These are phyloP conservation scores for Poeciliopsis turneri DNA, from an alignment of 2,797 vertebrate species.

Conservation along the genomic window DNA sequence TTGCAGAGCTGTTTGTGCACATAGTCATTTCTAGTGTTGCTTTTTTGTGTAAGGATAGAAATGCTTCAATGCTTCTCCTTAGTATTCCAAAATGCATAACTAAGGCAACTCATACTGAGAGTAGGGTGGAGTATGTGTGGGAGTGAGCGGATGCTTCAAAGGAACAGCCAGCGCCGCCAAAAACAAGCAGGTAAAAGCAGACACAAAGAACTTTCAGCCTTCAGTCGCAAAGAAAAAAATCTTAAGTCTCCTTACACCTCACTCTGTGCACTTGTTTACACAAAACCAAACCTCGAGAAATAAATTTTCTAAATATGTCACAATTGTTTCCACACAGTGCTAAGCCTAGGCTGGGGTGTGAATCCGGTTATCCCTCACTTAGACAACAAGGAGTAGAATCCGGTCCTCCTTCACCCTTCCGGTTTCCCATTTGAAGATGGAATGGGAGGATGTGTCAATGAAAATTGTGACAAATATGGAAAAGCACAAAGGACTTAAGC, in stretches of 20 bases:
- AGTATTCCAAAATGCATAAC: slow-evolving; percentile 37
- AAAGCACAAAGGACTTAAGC: slow-evolving; percentile 65
- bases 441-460: slow-evolving; percentile 42
- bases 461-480: slow-evolving; percentile 59
- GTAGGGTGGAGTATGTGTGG: background rate
- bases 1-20: slow-evolving; percentile 29
- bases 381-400: slow-evolving; percentile 37
- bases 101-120: slow-evolving; percentile 15
- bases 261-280: slow-evolving; percentile 48
- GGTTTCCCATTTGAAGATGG: slow-evolving; percentile 37
- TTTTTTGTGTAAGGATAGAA: slow-evolving; percentile 54
- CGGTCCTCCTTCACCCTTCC: background rate
- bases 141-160: slow-evolving; percentile 15
- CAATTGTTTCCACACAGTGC: slow-evolving; percentile 38
- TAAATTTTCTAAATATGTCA: slow-evolving; percentile 20
- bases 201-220: slow-evolving; percentile 52
- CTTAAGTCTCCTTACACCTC: slow-evolving; percentile 36
- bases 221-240: slow-evolving; percentile 37
- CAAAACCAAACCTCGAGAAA: slow-evolving; percentile 43
- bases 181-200: slow-evolving; percentile 52
- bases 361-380: slow-evolving; percentile 18
- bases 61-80: slow-evolving; percentile 36
- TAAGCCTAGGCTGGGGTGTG: slow-evolving; percentile 34
- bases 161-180: slow-evolving; percentile 29
- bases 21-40: slow-evolving; percentile 39